Base-by-base conservation (phyloP, 2,113 vertebrate species). In the Ptychochromis oligacanthus region DNA sequence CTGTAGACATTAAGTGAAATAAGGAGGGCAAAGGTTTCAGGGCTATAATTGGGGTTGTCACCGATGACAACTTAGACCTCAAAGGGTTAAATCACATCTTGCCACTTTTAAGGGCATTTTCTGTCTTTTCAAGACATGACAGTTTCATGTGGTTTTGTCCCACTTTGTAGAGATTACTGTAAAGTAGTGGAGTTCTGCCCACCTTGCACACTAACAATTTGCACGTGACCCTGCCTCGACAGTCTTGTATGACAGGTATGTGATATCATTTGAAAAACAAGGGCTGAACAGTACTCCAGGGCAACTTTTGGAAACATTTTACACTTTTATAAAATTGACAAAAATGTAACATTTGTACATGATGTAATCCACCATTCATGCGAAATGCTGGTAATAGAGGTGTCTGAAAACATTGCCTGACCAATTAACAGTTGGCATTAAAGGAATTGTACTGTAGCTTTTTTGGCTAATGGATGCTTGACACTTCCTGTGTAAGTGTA, bases 401-500 rank as follows among this genome's bases (percentile, higher is more conserved):
- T 34, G 13, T 12, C 28, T 80, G 34, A 74, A 88, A 60, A 46
- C 55, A 46, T 31, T 46, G 46, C 28, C 76, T 61, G 74, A 78
- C 28, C 58, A 74, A 54, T 61, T 77, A 18, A 77, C 38, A 55
- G 24, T 57, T 46, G 31, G 67, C 20, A 72, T 54, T 70, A 70
- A 70, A 70, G 20, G 24, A 20, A 31, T 52, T 13, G 43, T 52
- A 24, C 65, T 20, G 10, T 55, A 10, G 9, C 49, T 78, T 77
- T 58, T 58, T 34, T 77, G 62, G 62, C 54, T 3, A 31, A 4
- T 4, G 28, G 28, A 4, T 4, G 28, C 28, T 78, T 52, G 20
- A 43, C 40, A 22, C 2, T 12, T 46, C 24, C 7, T n/a, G 14
- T 40, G 2, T 74, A 61, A 10, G 26, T 56, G 36, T 49, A 24